Conservation (phyloP, 1,140 invertebrate species). For the Aphis craccivora region DNA sequence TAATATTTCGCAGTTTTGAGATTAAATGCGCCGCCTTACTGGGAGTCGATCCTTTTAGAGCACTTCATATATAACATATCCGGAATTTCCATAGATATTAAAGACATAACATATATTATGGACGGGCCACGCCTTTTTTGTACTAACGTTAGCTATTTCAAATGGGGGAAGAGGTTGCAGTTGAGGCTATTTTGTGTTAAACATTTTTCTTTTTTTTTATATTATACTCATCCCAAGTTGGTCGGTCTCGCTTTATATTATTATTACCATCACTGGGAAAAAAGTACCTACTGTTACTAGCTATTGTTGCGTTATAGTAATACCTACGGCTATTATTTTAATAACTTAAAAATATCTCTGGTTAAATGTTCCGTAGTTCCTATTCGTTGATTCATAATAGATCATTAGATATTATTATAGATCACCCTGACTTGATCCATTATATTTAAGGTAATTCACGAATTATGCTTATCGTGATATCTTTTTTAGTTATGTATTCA, state of each 20-base stretch:
- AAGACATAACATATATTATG: not conserved
- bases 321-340: not conserved
- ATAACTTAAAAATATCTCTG: not conserved
- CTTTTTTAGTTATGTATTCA: not conserved
- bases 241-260: not conserved
- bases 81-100: slow-evolving; percentile 5
- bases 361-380: not conserved
- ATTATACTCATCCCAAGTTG: not conserved
- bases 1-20: not conserved
- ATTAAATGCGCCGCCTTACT: not conserved
- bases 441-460: no score
- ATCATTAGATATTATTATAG: no score
- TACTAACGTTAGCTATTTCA: not conserved
- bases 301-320: not conserved
- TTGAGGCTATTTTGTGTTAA: not conserved
- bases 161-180: not conserved
- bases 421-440: no score
- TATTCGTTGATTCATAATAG: no score
- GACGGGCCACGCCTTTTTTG: not conserved
- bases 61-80: not conserved
- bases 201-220: not conserved
- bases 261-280: not conserved
- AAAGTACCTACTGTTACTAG: not conserved
- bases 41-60: not conserved
- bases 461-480: no score